phyloP scores from a whole-genome alignment of 2,888 invertebrate genomes.

The Dryomyza anilis region DNA sequence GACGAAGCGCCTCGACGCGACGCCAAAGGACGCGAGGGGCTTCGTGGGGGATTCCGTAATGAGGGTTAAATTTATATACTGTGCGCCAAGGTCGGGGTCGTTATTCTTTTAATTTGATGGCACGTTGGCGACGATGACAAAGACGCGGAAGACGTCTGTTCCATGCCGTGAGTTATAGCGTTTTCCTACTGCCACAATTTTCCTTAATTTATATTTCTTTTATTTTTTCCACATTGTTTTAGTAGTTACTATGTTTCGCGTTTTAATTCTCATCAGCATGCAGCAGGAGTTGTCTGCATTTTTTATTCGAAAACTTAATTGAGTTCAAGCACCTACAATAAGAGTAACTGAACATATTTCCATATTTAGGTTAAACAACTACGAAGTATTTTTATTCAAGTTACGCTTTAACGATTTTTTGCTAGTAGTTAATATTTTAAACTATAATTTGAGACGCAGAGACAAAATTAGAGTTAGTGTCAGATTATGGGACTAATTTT shows the following conservation, averaged over 20 bases:
- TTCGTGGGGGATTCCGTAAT: conserved; percentile 32
- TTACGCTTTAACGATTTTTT: too few species aligned
- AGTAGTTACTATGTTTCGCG: too few species aligned
- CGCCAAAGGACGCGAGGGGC: neutral
- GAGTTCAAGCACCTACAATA: neutral
- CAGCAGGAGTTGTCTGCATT: neutral
- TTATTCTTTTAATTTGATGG: conserved; percentile 51
- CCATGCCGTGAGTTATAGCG: conserved; percentile 33
- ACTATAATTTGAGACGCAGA: too few species aligned
- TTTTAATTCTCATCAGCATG: neutral
- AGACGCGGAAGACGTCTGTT: too few species aligned
- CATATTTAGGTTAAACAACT: too few species aligned
- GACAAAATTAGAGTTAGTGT: too few species aligned
- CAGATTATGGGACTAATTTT: too few species aligned
- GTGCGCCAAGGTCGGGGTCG: conserved; percentile 50
- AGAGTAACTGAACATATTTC: too few species aligned
- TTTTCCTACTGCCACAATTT: conserved; percentile 39
- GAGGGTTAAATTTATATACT: conserved; percentile 33
- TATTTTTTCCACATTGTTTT: neutral
- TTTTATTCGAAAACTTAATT: neutral
- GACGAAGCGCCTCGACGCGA: conserved; percentile 10
- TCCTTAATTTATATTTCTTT: conserved; percentile 9
- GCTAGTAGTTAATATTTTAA: too few species aligned
- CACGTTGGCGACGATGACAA: too few species aligned
- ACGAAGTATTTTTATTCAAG: too few species aligned